Conservation (phyloP, 2,797 vertebrate species). For the Eulemur albifrons region DNA sequence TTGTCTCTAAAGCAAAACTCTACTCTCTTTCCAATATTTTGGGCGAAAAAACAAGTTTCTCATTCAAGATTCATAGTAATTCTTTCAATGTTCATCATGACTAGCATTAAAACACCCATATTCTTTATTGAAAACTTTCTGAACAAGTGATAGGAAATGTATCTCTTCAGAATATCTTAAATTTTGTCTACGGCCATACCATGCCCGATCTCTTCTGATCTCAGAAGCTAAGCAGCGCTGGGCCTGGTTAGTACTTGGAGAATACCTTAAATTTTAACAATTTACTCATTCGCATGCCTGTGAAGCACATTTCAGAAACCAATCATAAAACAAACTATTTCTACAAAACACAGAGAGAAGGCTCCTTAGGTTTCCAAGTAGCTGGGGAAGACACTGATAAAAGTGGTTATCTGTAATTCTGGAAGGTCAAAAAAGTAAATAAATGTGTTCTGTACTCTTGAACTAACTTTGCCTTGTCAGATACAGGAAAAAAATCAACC, state of each 20-base stretch:
- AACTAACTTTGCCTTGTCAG: background rate
- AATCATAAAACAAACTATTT: background rate
- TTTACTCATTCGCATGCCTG: background rate
- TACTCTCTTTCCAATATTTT: background rate
- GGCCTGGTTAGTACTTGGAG: background rate
- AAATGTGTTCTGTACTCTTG: background rate
- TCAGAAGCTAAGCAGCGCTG: no score
- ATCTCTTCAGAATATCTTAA: background rate
- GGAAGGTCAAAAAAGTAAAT: background rate
- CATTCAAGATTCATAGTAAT: background rate
- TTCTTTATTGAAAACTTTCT: background rate
- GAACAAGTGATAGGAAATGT: background rate
- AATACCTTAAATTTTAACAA: background rate
- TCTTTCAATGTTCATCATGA: background rate
- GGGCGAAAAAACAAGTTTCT: background rate
- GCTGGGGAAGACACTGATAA: background rate
- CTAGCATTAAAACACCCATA: background rate
- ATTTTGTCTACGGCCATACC: background rate
- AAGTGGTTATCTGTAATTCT: background rate
- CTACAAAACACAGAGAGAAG: background rate
- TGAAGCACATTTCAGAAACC: background rate
- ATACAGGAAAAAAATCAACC: background rate
- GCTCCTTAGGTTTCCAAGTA: background rate
- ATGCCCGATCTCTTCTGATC: no score
- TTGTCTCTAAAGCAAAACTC: background rate